Evolutionary conservation across 2,797 vertebrate species (phyloP), one percentile per base, ranked within the genome.

Genomic region (Discoglossus pictus): DNA sequence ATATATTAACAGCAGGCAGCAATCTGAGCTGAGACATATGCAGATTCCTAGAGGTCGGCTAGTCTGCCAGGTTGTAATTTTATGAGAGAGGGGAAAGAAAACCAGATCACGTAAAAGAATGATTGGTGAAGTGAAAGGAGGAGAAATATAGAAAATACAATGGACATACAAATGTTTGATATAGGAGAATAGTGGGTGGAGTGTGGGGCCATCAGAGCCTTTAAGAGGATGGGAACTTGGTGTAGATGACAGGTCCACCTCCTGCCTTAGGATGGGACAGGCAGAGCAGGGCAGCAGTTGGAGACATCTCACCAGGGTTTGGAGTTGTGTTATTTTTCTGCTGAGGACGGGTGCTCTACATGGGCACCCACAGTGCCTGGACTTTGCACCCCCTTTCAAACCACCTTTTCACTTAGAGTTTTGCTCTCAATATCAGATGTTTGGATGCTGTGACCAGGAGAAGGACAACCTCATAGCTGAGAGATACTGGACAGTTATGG

Each of bases 281-380:
- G 3, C n/a, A 52, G 56, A 61, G 13, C 42, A 70, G 56, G 2
- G 2, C 3, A 42, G 36, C 31, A 1, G 27, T 59, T 56, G 52
- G 48, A 35, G 5, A 1, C 2, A 12, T 17, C 17, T 15, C 27
- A n/a, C 23, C 15, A 16, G n/a, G 1, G 3, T 31, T 43, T 15
- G 8, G 12, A 44, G 7, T 70, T 76, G 17, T 21, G 16, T 36
- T 39, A 46, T 11, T 83, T 42, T 54, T 15, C 38, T 35, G 75
- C 2, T 79, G 61, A 63, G 73, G 18, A 31, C 56, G 39, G 78
- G 38, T 38, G 27, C 71, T 6, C 73, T 84, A 20, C 68, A 77
- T 27, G 83, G 84, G 35, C 92, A 95, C 61, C 92, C 91, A 13
- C 92, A 94, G 74, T 94, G 92, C 68, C 80, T 96, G 80, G 91